A percentile compares a stretch with the other conserved stretches of the same genome.
phyloP scores from a whole-genome alignment of 2,888 invertebrate species.

The Latrodectus hesperus region DNA sequence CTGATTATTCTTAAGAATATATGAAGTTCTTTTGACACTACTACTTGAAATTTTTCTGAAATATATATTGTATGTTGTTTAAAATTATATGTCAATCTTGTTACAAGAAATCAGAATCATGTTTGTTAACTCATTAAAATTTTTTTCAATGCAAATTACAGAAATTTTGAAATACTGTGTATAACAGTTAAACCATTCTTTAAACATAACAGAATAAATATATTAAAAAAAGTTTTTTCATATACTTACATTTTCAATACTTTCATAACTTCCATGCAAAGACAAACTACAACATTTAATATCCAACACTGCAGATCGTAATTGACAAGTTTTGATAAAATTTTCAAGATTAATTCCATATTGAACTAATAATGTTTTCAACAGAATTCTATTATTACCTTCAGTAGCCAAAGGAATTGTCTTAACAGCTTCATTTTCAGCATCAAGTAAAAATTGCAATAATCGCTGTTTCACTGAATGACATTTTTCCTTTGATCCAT shows the following conservation, averaged over 20 bases:
- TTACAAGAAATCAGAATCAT: no score
- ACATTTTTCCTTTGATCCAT: constrained; percentile 34
- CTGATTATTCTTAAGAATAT: no score
- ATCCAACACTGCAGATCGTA: constrained; percentile 47
- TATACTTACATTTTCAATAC: constrained; percentile 37
- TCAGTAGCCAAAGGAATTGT: constrained; percentile 26
- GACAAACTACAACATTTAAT: constrained; percentile 28
- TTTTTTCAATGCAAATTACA: no score
- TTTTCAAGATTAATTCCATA: constrained; percentile 54
- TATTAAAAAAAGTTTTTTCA: background rate
- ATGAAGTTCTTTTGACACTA: background rate
- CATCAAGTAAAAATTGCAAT: constrained; percentile 44
- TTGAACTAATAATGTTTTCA: constrained; percentile 45
- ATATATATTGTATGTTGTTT: no score
- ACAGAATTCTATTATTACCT: constrained; percentile 20
- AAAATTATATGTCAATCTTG: no score
- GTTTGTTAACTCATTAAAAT: no score
- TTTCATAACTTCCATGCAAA: constrained; percentile 42
- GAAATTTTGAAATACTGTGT: no score
- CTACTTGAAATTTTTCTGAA: background rate
- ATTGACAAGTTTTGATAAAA: constrained; percentile 40
- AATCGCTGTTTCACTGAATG: constrained; percentile 12
- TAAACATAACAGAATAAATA: no score
- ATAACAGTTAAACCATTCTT: no score
- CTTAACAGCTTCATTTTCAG: constrained; percentile 42